Evolutionary conservation across 2,113 vertebrate species (phyloP).

Genomic region (Pandion haliaetus): DNA sequence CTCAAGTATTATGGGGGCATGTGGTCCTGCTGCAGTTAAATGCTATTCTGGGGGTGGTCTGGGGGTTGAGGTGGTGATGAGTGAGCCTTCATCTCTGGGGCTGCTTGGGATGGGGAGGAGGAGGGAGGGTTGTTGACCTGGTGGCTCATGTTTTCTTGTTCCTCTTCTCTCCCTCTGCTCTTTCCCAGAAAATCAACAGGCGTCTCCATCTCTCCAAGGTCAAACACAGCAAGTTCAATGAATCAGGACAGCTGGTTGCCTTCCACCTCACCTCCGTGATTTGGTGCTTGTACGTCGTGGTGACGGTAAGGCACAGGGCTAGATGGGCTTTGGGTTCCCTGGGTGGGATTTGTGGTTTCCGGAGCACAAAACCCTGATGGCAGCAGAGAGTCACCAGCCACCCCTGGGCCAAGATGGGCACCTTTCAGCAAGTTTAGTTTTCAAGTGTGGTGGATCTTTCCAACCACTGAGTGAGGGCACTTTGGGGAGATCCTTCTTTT

Average conservation of each 20-base stretch:
- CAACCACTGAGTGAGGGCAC: not conserved
- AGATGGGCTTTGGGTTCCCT: not conserved
- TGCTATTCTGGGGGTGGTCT: not conserved
- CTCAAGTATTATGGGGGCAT: not conserved
- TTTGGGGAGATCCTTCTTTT: not conserved
- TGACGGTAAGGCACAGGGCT: conserved; percentile 77
- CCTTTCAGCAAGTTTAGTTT: not conserved
- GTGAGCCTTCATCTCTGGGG: not conserved
- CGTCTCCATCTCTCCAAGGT: conserved; percentile 98
- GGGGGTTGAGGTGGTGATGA: not conserved
- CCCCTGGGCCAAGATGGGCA: not conserved
- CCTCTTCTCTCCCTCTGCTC: not conserved
- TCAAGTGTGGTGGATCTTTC: not conserved
- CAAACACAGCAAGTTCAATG: conserved; percentile 97
- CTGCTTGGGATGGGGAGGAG: not conserved
- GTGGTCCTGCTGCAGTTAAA: not conserved
- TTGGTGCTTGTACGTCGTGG: conserved; percentile 90
- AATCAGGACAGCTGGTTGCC: conserved; percentile 93
- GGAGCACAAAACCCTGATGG: not conserved
- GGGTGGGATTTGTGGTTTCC: not conserved
- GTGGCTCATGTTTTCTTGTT: not conserved
- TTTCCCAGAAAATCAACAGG: conserved; percentile 89
- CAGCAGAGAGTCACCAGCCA: not conserved
- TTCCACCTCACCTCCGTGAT: conserved; percentile 91
- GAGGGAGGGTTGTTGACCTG: not conserved